Evolutionary conservation across 2,888 invertebrate genomes (phyloP), one percentile per base, ranked within the genome.

Genomic region (Pseudococcus viburni): DNA sequence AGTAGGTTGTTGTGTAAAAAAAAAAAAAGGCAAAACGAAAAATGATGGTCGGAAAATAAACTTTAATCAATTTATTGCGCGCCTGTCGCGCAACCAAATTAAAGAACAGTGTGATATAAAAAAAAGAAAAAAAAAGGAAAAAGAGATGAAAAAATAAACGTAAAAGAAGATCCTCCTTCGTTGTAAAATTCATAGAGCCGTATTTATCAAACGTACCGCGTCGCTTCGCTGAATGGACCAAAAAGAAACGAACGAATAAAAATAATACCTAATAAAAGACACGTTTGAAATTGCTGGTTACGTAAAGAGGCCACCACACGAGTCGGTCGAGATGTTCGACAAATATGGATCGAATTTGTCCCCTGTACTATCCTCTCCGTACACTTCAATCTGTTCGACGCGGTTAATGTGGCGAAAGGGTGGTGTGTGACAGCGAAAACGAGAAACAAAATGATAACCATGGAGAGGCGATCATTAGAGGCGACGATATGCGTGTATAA

Each of bases 21-120:
- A 64, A 22, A 22, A 64, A 59, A 59, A 17, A n/a, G 17, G n/a
- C 15, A 59, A 22, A 64, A 64, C 64, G 64, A 64, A 64, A 64
- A 64, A 64, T 64, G 64, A 64, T 64, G 64, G 64, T 22, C 64
- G 64, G 64, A 64, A 64, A 64, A 64, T 64, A 64, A 64, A 64
- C 64, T 64, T 64, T 64, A 64, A 64, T 64, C 64, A 64, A 64
- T 64, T 64, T 64, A 64, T 64, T 51, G 51, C 64, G 64, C 64
- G 64, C 22, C 22, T 22, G 64, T 64, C 19, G 22, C 11, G 64
- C 64, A 22, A 19, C 64, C 22, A 64, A 64, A 64, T 64, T 64
- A 22, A 64, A 64, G 64, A 64, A 22, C 19, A 22, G 22, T 12
- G 22, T 64, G 64, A 64, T 9, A 64, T 33, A 33, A 33, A 33